Evolutionary conservation across 2,113 vertebrate genomes (phyloP), one percentile per base, ranked within the genome.

Genomic region (Vicugna pacos): DNA sequence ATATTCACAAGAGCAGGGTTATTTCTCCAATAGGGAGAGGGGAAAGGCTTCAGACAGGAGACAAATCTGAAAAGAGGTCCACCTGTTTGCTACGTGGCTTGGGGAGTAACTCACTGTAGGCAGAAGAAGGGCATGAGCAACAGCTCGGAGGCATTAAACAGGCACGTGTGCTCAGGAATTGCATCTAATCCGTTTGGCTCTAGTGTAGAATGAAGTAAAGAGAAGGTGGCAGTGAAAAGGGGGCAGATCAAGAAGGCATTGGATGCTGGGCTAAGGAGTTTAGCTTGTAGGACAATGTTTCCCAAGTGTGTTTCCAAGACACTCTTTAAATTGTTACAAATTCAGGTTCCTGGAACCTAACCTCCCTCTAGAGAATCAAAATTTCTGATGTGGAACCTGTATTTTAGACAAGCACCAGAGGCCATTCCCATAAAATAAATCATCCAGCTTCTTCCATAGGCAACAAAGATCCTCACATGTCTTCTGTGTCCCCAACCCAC

Each of bases 341-440:
- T 14, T 58, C 24, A 65, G n/a, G n/a, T 48, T 72, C 60, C 60
- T n/a, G 24, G 30, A 26, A 52, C 28, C 3, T 6, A 69, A n/a
- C 0, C 0, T 42, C 8, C 20, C 6, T 60, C 13, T n/a, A 2
- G 0, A 46, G n/a, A 62, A 30, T 62, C 32, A 35, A 52, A 9
- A 35, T 24, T 52, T 52, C 5, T 50, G 13, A 7, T 4, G 1
- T 91, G 3, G 42, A 90, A 30, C 10, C 16, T 28, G 8, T n/a
- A 56, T 62, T 88, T 95, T 67, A 79, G 89, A 72, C n/a, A 48
- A 16, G 10, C 8, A 69, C 10, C 19, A 1, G n/a, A 48, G 24
- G 15, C 7, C 30, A 48, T 58, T 32, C 17, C 52, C 85, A 75
- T 28, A 54, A 72, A 64, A 60, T 2, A 30, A 72, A n/a, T 17